Evolutionary conservation across 37 sponge, comb jelly and placozoan genomes (phyloP).

Genomic region (Chondrilla cf. caribensis): DNA sequence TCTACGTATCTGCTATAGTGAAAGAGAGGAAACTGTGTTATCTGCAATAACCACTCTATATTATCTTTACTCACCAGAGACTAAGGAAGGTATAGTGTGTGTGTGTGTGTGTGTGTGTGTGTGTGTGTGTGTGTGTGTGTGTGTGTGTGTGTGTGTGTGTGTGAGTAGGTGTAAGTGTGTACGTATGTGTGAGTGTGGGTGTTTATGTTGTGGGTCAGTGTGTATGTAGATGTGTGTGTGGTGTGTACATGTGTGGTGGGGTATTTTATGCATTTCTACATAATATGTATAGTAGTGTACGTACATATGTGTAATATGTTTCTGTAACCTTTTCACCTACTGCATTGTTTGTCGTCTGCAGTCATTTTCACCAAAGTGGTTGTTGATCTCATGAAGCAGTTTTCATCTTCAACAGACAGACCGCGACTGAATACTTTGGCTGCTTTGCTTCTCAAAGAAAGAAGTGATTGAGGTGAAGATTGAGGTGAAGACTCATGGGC

Average conservation of each 20-base stretch:
- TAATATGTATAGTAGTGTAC: neutral
- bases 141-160: no score
- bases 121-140: no score
- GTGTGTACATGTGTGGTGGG: no score
- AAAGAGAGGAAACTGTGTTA: slow-evolving; percentile 76
- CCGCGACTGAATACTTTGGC: slow-evolving; percentile 48
- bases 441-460: slow-evolving; percentile 47
- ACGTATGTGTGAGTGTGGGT: neutral
- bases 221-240: neutral
- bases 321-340: neutral
- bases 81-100: slow-evolving; percentile 50
- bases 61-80: slow-evolving; percentile 50
- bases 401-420: slow-evolving; percentile 30
- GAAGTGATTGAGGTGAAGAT: neutral
- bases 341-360: neutral
- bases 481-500: no score
- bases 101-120: no score
- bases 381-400: slow-evolving; percentile 40
- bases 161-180: neutral
- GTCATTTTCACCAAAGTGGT: slow-evolving; percentile 17
- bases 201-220: neutral
- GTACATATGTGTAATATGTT: neutral
- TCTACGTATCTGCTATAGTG: slow-evolving; percentile 7
- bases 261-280: no score
- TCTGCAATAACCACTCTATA: slow-evolving; percentile 74